A percentile compares a stretch with the other conserved stretches of the same genome.
phyloP scores from a whole-genome alignment of 2,113 vertebrate genomes.

The Neodon shergylaensis region DNA sequence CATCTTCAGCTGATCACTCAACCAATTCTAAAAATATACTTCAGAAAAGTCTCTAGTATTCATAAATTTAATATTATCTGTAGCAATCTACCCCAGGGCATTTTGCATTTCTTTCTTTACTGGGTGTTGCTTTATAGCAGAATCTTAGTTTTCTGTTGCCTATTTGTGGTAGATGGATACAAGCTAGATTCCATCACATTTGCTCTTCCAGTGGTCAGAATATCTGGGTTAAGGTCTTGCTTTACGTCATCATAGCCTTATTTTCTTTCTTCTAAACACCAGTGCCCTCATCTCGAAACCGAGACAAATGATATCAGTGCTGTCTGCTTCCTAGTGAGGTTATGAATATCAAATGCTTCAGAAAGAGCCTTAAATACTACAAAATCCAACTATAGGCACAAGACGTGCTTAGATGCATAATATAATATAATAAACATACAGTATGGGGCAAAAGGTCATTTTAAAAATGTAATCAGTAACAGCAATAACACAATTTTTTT shows the following conservation, averaged over 20 bases:
- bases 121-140: neutral
- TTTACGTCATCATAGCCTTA: slow-evolving; percentile 2
- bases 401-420: slow-evolving; percentile 19
- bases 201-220: neutral
- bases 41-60: neutral
- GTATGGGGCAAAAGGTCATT: slow-evolving; percentile 22
- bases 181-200: neutral
- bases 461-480: slow-evolving; percentile 40
- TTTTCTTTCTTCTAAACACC: slow-evolving; percentile 19
- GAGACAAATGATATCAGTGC: slow-evolving; percentile 70
- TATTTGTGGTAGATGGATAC: neutral
- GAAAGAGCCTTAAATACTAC: slow-evolving; percentile 24
- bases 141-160: neutral
- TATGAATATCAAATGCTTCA: slow-evolving; percentile 65
- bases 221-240: slow-evolving; percentile 7
- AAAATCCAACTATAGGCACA: slow-evolving; percentile 22
- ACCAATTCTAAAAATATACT: neutral
- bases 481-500: neutral
- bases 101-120: slow-evolving; percentile 42
- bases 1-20: neutral
- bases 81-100: neutral
- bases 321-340: slow-evolving; percentile 61
- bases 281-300: slow-evolving; percentile 54
- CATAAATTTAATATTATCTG: neutral
- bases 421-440: slow-evolving; percentile 22